Base-by-base conservation (phyloP, 2,113 vertebrate genomes). In the Rhipidura dahli region DNA sequence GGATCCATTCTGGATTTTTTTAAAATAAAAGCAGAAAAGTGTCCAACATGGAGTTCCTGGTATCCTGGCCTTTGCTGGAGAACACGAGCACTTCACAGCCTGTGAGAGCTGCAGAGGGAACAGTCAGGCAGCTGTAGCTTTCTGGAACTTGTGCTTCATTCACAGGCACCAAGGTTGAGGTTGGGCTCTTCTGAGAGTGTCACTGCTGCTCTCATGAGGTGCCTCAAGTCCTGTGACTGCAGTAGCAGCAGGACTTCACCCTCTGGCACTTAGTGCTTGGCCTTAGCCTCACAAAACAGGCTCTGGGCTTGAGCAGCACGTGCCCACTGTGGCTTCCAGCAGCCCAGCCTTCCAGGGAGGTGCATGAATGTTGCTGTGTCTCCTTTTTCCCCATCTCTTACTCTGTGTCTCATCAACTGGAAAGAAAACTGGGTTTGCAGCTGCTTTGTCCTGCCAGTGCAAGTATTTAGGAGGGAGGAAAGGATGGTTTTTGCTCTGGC, bases 1-100 rank as follows among this genome's bases (percentile, higher is more conserved):
- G 89, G 84, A 97, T 97, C 94, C 91, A 72, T 92, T 94, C 96
- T 98, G 97, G 85, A 94, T 92, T 95, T 96, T 97, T 97, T 94
- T 65, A 0, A 82, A 97, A 98, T 98, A 97, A 97, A 97, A 76
- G 89, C 70, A 68, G 93, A 96, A 97, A 97, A 94, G 60, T 69
- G 71, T 91, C 88, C 51, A 57, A 30, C 31, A 2, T 33, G 40
- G 37, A 87, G 31, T 92, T 81, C 7, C 19, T 90, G 59, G 44
- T 96, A 42, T 93, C 61, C 73, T 90, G 79, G 56, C 79, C 77
- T 73, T 49, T 49, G 54, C 8, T 80, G 75, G 63, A 80, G 81
- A 69, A 28, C 4, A 1, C 0, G 1, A 60, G 56, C 2, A 1
- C 3, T 7, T 17, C 3, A 2, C 20, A 39, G 42, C 40, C 27